phyloP scores from a whole-genome alignment of 2,797 vertebrate genomes.

The Leucoraja ocellata region DNA sequence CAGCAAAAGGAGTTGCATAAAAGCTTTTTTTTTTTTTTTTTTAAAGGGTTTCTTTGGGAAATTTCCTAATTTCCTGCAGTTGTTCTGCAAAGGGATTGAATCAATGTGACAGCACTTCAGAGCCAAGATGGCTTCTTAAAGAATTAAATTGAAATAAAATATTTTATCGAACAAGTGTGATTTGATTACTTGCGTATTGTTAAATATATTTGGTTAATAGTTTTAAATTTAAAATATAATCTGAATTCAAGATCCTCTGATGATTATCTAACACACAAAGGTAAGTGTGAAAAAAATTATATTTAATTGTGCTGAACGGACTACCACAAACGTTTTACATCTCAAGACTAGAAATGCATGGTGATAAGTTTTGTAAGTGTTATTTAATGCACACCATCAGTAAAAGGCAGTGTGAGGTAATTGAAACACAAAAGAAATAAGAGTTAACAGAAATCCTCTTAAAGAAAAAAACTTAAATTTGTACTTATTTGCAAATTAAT shows the following conservation, averaged over 20 bases:
- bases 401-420: background rate
- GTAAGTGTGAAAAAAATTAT: background rate
- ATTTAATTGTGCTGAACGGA: background rate
- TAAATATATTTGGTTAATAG: background rate
- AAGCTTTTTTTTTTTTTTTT: background rate
- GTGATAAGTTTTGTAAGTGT: background rate
- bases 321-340: background rate
- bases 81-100: background rate
- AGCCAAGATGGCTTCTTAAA: background rate
- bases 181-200: background rate
- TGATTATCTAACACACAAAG: background rate
- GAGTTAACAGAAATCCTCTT: background rate
- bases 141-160: background rate
- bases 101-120: background rate
- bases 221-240: background rate
- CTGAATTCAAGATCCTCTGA: background rate
- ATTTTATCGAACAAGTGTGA: background rate
- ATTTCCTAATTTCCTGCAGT: background rate
- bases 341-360: background rate
- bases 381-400: background rate
- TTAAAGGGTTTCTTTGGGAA: background rate
- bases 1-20: background rate
- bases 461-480: background rate
- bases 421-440: background rate
- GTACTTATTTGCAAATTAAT: background rate